Percentiles rank a stretch among this genome's conserved stretches.
phyloP scores from a whole-genome alignment of 2,888 invertebrate genomes.

The Drosophila mayaguana region DNA sequence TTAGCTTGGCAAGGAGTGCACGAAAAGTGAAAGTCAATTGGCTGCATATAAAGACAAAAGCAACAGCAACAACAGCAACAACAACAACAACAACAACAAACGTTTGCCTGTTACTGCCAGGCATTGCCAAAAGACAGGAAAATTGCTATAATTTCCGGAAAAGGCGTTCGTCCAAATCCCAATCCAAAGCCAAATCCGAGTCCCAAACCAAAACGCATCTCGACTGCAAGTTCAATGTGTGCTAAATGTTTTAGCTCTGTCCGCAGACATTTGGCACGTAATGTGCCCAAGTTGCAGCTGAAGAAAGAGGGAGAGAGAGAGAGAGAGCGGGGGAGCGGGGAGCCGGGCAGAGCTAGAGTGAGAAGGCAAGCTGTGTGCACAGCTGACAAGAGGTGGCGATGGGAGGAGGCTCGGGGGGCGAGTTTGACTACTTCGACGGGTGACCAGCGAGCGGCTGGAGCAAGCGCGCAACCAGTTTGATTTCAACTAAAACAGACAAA shows the following conservation, averaged over 20 bases:
- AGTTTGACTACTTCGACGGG: conserved; percentile 61
- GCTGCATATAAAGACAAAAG: conserved; percentile 19
- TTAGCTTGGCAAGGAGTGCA: conserved; percentile 17
- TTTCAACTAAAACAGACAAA: conserved; percentile 78
- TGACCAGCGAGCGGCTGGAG: conserved; percentile 48
- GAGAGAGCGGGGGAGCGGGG: not conserved
- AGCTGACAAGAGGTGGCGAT: conserved; percentile 60
- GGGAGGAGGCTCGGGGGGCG: conserved; percentile 10
- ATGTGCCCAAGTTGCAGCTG: not conserved
- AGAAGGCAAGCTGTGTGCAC: conserved; percentile 63
- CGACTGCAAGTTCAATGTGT: conserved; percentile 55
- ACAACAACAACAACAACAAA: conserved; percentile 9
- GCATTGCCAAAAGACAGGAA: conserved; percentile 61
- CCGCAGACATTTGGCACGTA: conserved; percentile 33
- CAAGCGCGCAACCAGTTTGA: conserved; percentile 73
- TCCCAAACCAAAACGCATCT: conserved; percentile 34
- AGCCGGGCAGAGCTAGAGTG: not conserved
- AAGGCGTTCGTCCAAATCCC: conserved; percentile 62
- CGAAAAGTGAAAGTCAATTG: conserved; percentile 55
- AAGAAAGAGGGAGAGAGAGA: conserved; percentile 8
- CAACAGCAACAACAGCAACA: conserved; percentile 6
- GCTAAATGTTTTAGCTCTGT: conserved; percentile 31
- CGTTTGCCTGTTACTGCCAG: conserved; percentile 38
- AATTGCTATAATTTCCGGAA: conserved; percentile 76
- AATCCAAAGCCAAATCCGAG: conserved; percentile 27